Evolutionary conservation across 2,888 invertebrate genomes (phyloP).

Genomic region (Nemapogon koenigi): DNA sequence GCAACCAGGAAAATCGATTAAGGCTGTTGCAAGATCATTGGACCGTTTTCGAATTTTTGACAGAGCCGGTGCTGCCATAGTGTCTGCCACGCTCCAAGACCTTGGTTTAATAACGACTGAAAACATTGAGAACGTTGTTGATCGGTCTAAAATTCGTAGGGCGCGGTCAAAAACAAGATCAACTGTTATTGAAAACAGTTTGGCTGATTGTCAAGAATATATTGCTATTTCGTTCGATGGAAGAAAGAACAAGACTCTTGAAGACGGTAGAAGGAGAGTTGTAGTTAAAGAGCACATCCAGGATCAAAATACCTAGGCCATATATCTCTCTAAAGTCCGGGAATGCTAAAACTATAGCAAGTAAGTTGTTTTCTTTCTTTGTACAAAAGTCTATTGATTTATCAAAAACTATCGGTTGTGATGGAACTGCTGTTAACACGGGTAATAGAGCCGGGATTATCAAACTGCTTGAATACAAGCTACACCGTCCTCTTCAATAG

Average conservation of each 20-base stretch:
- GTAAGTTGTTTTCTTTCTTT: constrained; percentile 6
- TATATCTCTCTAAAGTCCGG: neutral
- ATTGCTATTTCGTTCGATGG: constrained; percentile 9
- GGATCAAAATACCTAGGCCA: constrained; percentile 9
- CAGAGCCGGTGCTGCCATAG: constrained; percentile 9
- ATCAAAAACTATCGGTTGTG: neutral
- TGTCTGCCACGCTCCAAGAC: constrained; percentile 9
- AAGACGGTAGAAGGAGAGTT: constrained; percentile 8
- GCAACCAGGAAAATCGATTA: no score
- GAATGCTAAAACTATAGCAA: constrained; percentile 7
- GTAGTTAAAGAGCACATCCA: constrained; percentile 7
- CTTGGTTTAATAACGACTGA: constrained; percentile 9
- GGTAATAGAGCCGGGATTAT: constrained; percentile 7
- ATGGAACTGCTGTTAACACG: no score
- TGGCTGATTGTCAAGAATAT: neutral
- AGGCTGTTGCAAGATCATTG: no score
- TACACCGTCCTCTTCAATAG: constrained; percentile 6
- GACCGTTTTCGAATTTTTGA: no score
- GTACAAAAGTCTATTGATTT: constrained; percentile 3
- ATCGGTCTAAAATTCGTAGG: constrained; percentile 9
- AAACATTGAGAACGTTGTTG: constrained; percentile 5
- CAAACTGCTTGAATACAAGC: constrained; percentile 6
- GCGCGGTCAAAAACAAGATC: constrained; percentile 8
- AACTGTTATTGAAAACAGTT: neutral
- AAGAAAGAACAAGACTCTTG: constrained; percentile 9